Conservation (phyloP, 2,797 vertebrate genomes). For the Phalloptychus januarius region DNA sequence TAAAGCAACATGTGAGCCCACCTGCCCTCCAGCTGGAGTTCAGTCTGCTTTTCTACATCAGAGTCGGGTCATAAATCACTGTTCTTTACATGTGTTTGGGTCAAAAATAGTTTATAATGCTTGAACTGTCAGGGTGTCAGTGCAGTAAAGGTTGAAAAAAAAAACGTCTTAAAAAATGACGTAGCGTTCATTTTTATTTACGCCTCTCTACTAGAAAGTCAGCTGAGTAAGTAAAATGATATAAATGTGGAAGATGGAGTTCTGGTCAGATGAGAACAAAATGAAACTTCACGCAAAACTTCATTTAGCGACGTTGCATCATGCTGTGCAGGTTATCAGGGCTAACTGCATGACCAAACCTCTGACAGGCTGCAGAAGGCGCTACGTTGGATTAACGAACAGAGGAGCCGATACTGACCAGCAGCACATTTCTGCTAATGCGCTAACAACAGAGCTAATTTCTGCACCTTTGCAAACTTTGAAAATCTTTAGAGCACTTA, state of each 20-base stretch:
- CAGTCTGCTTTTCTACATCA: background rate
- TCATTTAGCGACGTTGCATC: background rate
- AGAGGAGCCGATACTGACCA: constrained; percentile 82
- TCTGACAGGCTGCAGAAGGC: background rate
- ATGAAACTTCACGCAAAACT: background rate
- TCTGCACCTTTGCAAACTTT: background rate
- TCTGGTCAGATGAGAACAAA: background rate
- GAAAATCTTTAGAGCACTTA: background rate
- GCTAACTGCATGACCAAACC: background rate
- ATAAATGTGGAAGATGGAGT: background rate
- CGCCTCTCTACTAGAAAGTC: background rate
- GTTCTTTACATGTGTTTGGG: background rate
- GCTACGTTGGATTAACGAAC: constrained; percentile 85
- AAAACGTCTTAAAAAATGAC: background rate
- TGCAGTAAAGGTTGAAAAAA: background rate
- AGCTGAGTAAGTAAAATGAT: too few species aligned
- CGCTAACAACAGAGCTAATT: background rate
- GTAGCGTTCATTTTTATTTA: background rate
- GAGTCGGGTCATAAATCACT: background rate
- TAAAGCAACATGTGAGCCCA: background rate
- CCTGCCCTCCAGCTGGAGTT: background rate
- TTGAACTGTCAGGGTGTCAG: background rate
- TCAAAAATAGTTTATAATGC: constrained; percentile 2
- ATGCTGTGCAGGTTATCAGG: background rate
- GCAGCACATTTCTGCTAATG: background rate